Percentiles rank a stretch among this genome's conserved stretches.
Conservation (phyloP, 2,888 invertebrate genomes). For the Caenorhabditis sinica region DNA sequence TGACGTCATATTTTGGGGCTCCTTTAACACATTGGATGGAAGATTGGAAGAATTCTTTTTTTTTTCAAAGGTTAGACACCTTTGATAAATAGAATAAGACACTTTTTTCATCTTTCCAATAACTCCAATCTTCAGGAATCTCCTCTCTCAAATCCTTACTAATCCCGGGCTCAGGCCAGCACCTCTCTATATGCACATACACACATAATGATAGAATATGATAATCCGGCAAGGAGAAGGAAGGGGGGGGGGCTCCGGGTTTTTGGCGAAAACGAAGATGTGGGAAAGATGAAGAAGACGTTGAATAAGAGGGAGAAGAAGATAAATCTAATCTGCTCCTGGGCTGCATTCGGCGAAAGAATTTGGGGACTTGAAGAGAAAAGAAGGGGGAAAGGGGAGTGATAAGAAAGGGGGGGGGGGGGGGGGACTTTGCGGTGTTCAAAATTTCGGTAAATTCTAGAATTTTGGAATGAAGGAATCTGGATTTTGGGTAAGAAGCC, state of each 20-base stretch:
- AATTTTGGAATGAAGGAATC: too few species aligned
- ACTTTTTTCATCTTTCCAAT: too few species aligned
- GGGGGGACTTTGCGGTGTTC: neutral
- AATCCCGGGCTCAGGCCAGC: conserved; percentile 12
- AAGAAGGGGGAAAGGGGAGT: neutral
- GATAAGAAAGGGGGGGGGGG: neutral
- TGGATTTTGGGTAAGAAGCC: too few species aligned
- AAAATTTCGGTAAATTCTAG: too few species aligned
- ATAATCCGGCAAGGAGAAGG: too few species aligned
- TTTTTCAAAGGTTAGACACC: too few species aligned
- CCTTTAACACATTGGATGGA: conserved; percentile 1
- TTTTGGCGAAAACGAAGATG: conserved; percentile 2
- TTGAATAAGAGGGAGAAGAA: conserved; percentile 8
- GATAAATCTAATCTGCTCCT: conserved; percentile 13
- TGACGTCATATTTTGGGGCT: neutral
- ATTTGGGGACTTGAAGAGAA: too few species aligned
- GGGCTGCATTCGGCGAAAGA: neutral
- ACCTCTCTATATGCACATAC: neutral
- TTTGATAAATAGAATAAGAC: too few species aligned
- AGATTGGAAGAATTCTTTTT: neutral
- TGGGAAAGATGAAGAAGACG: conserved; percentile 8
- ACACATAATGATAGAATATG: conserved; percentile 28
- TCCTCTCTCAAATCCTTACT: conserved; percentile 32
- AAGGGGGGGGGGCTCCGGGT: neutral
- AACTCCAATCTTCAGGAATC: neutral